Evolutionary conservation across 30 jellyfish, hydroid and myxozoan species (phyloP).

Genomic region (Hydra vulgaris): DNA sequence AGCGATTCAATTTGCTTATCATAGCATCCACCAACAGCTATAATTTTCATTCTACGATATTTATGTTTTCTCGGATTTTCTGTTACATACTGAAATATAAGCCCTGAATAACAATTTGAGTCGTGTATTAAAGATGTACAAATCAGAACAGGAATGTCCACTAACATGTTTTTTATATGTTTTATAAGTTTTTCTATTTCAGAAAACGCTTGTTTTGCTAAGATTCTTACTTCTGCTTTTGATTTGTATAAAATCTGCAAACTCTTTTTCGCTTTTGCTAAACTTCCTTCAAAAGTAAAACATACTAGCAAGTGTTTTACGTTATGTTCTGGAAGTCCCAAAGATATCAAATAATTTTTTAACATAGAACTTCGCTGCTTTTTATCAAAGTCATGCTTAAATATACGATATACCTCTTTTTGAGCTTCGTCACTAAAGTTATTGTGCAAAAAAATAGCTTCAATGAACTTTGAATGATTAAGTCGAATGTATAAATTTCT

Average conservation of each 20-base stretch:
- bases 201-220: slow-evolving; percentile 61
- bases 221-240: slow-evolving; percentile 37
- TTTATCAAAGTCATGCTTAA: slow-evolving; percentile 28
- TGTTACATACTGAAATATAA: slow-evolving; percentile 68
- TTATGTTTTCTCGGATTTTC: slow-evolving; percentile 48
- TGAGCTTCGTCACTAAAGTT: slow-evolving; percentile 33
- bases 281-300: slow-evolving; percentile 58
- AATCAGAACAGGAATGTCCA: slow-evolving; percentile 35
- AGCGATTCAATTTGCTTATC: slow-evolving; percentile 42
- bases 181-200: slow-evolving; percentile 41
- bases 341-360: slow-evolving; percentile 20
- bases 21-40: slow-evolving; percentile 89
- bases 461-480: slow-evolving; percentile 48
- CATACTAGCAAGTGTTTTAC: slow-evolving; percentile 19
- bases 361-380: slow-evolving; percentile 23
- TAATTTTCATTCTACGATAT: slow-evolving; percentile 61
- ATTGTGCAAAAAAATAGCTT: slow-evolving; percentile 60
- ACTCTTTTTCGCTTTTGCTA: slow-evolving; percentile 43
- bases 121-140: slow-evolving; percentile 47
- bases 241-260: slow-evolving; percentile 52
- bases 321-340: slow-evolving; percentile 43
- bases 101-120: slow-evolving; percentile 55
- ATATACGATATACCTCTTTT: slow-evolving; percentile 22
- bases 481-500: slow-evolving; percentile 56
- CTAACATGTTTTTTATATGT: slow-evolving; percentile 30